Evolutionary conservation across 2,797 vertebrate species (phyloP), one percentile per base, ranked within the genome.

Genomic region (Coregonus sp.): DNA sequence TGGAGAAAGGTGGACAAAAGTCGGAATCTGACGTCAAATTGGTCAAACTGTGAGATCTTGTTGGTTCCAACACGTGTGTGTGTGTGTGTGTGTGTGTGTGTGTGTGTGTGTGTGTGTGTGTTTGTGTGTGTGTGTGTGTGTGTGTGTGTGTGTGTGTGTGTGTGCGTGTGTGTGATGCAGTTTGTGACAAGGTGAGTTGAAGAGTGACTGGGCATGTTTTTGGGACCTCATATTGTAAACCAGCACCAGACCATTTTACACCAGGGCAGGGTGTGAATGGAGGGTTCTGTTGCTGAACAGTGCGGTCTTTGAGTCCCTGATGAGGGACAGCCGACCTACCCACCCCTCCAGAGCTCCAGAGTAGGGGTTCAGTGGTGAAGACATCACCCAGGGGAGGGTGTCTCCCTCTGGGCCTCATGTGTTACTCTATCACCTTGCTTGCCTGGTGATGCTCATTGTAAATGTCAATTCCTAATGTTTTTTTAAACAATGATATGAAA

Each of bases 161-260:
- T 35, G 66, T 12, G 37, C 33, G 25, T 11, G 6, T 31, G 31
- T 73, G 33, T 61, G 40, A 84, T 78, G 40, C 40, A 40, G 40
- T 6, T 40, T 40, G 37, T 40, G 6, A 85, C 81, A 76, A 82
- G 74, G 81, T 25, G 56, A 54, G 78, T 72, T 81, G 73, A 82
- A 84, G 84, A 84, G 86, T 89, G 85, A 89, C 88, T 86, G 84
- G 84, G 73, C 81, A 86, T 84, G 86, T 87, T 88, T 86, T 89
- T 84, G 71, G 78, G 6, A 78, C 76, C 72, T 75, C 33, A 51
- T 86, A 82, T 88, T 90, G 86, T 91, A 89, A 92, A 91, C 80
- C 82, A 84, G 80, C 84, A 88, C 86, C 91, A 92, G 90, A 90
- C 88, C 91, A 79, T 80, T 85, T 78, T 78, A 82, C 78, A 80